phyloP scores from a whole-genome alignment of 92 coral and sea anemone species.

The Porites rus region DNA sequence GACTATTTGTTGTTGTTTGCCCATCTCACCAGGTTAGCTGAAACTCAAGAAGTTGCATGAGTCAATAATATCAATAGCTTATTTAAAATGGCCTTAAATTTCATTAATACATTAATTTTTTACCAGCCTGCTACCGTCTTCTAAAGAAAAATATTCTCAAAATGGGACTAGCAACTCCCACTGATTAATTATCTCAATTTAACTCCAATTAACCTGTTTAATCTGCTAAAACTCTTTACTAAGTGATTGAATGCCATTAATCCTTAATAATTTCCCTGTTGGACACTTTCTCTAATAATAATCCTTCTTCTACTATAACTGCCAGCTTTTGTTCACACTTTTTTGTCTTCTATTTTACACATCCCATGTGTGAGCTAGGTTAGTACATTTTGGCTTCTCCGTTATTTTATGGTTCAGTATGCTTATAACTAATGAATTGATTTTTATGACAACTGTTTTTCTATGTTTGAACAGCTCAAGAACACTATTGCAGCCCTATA shows the following conservation, averaged over 20 bases:
- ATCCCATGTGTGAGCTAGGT: constrained; percentile 10
- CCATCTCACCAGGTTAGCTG: constrained; percentile 32
- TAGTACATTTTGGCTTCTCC: neutral
- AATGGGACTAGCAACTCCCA: too few species aligned
- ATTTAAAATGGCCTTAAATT: too few species aligned
- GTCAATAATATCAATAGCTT: too few species aligned
- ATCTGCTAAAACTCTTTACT: constrained; percentile 2
- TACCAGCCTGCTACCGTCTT: too few species aligned
- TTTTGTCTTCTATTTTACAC: constrained; percentile 21
- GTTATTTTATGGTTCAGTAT: constrained; percentile 7
- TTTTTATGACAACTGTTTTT: constrained; percentile 5
- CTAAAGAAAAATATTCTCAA: too few species aligned
- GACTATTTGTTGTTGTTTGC: constrained; percentile 25
- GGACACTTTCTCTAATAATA: constrained; percentile 4
- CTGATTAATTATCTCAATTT: neutral
- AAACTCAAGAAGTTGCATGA: too few species aligned
- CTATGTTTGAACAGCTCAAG: constrained; percentile 43
- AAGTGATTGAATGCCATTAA: constrained; percentile 4
- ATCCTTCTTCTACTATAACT: constrained; percentile 7
- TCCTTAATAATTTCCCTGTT: constrained; percentile 10
- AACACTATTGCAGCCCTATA: constrained; percentile 54
- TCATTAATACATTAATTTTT: too few species aligned
- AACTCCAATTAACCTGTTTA: constrained; percentile 4
- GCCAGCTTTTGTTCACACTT: neutral
- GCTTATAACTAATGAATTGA: neutral